Percentiles rank a stretch among this genome's conserved stretches.
These are phyloP conservation scores for Philotrypesis tridentata DNA, from an alignment of 1,140 invertebrate species.

Conservation along the genomic window DNA sequence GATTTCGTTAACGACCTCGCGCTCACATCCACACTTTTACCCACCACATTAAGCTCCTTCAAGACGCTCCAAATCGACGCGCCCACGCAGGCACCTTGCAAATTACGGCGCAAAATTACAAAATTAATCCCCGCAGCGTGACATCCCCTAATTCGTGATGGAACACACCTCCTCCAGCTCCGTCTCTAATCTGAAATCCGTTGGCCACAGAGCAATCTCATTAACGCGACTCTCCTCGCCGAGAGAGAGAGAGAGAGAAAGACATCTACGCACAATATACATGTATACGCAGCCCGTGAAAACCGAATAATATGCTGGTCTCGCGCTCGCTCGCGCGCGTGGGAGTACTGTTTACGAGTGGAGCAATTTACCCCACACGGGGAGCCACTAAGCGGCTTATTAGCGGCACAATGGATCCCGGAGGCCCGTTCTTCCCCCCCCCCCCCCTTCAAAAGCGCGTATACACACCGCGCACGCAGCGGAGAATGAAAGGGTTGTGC, in stretches of 20 bases:
- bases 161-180: background rate
- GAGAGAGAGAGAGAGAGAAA: background rate
- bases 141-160: background rate
- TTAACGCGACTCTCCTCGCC: background rate
- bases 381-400: constrained; percentile 64
- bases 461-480: no score
- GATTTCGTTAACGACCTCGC: no score
- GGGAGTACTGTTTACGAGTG: constrained; percentile 63
- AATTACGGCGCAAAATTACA: background rate
- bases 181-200: background rate
- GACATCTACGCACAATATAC: no score
- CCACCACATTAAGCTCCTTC: background rate
- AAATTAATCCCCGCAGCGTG: background rate
- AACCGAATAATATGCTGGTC: constrained; percentile 30
- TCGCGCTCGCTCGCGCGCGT: constrained; percentile 46
- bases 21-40: no score
- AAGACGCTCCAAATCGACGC: background rate
- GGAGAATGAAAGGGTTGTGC: constrained; percentile 57
- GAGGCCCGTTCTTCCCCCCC: no score
- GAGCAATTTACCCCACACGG: constrained; percentile 62
- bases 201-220: constrained; percentile 7
- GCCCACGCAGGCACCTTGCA: background rate
- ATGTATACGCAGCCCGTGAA: no score
- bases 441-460: constrained; percentile 29
- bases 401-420: constrained; percentile 59